Evolutionary conservation across 2,797 vertebrate species (phyloP).

Genomic region (Austrolebias charrua): DNA sequence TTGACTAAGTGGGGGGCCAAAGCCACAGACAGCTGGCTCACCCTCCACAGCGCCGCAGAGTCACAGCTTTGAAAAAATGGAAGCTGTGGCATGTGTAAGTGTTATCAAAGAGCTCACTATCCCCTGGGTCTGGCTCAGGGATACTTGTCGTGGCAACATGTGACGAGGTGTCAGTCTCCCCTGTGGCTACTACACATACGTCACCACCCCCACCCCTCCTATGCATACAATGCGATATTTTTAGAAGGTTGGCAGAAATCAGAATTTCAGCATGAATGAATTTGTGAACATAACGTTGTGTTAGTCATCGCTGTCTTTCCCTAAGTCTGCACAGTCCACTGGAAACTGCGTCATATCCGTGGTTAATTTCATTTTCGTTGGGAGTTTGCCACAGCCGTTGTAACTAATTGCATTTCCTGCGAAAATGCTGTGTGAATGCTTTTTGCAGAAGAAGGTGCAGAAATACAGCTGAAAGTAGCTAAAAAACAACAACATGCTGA

Average conservation of each 20-base stretch:
- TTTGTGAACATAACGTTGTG: conserved; percentile 55
- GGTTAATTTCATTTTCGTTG: conserved; percentile 15
- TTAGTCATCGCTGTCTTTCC: conserved; percentile 59
- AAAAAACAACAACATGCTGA: too few relatives aligned
- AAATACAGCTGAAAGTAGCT: too few relatives aligned
- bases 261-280: conserved; percentile 73
- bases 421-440: too few relatives aligned
- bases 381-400: conserved; percentile 12
- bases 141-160: conserved; percentile 46
- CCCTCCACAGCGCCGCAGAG: conserved; percentile 13
- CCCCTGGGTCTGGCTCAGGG: conserved; percentile 35
- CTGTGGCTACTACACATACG: conserved; percentile 49
- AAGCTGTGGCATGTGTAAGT: conserved; percentile 24
- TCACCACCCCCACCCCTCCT: conserved; percentile 29
- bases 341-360: background rate
- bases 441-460: too few relatives aligned
- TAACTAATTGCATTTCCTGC: background rate
- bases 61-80: conserved; percentile 28
- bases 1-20: conserved; percentile 39
- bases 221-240: conserved; percentile 65
- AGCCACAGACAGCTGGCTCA: conserved; percentile 50
- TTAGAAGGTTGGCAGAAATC: conserved; percentile 68
- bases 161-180: conserved; percentile 51
- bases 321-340: conserved; percentile 23
- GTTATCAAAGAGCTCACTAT: conserved; percentile 30